These are phyloP conservation scores for Syrphus vitripennis DNA, from an alignment of 2,888 invertebrate genomes.

Conservation along the genomic window DNA sequence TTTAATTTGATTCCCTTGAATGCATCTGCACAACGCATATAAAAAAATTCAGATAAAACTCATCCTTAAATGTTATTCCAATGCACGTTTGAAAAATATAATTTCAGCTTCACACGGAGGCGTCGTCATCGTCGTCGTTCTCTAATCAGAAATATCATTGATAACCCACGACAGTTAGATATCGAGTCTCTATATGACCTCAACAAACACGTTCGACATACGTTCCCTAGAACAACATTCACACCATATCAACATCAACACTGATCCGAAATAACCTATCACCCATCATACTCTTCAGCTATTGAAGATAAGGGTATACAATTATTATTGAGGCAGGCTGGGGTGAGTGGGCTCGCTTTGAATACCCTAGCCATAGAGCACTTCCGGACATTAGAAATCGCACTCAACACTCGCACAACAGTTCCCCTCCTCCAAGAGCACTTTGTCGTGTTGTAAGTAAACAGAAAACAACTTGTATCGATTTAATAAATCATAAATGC, in stretches of 20 bases:
- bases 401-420: conserved; percentile 24
- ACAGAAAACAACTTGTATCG: conserved; percentile 67
- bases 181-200: conserved; percentile 27
- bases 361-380: conserved; percentile 22
- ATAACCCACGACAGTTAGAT: conserved; percentile 42
- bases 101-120: not conserved
- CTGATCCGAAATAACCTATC: too few species aligned
- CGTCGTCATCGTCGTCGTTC: not conserved
- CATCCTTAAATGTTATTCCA: conserved; percentile 59
- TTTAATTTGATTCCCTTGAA: not conserved
- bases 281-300: not conserved
- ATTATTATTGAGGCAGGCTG: not conserved
- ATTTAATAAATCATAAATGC: conserved; percentile 70
- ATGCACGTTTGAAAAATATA: conserved; percentile 54
- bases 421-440: not conserved
- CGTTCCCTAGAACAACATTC: conserved; percentile 54
- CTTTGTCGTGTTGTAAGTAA: conserved; percentile 22
- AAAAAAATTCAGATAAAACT: conserved; percentile 14
- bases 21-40: not conserved
- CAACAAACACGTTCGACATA: conserved; percentile 23
- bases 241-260: conserved; percentile 22
- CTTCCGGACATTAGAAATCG: conserved; percentile 50
- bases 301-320: conserved; percentile 39
- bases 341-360: conserved; percentile 45
- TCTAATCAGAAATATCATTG: conserved; percentile 28